Evolutionary conservation across 2,888 invertebrate genomes (phyloP).

Genomic region (Ichneumon xanthorius): DNA sequence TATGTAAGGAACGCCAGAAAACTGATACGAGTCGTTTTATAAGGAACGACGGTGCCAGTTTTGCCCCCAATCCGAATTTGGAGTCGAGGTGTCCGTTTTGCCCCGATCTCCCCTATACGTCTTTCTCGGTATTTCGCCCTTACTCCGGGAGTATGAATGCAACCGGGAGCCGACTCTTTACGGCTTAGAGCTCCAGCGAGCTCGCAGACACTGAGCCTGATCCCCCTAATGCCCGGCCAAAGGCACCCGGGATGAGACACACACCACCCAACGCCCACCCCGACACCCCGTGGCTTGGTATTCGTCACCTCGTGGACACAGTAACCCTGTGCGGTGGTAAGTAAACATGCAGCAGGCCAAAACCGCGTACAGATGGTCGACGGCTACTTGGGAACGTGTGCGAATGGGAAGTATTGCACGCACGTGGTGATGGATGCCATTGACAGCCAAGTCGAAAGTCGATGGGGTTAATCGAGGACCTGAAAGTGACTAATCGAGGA

Average conservation of each 20-base stretch:
- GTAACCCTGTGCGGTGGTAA: background rate
- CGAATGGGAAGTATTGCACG: conserved; percentile 4
- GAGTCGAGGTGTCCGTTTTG: too few species aligned
- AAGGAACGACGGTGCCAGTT: too few species aligned
- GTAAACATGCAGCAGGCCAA: background rate
- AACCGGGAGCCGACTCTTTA: conserved; percentile 56
- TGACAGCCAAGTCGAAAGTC: conserved; percentile 22
- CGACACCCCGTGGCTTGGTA: background rate
- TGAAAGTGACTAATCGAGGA: conserved; percentile 26
- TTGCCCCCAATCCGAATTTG: too few species aligned
- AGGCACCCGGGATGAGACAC: background rate
- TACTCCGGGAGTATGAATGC: conserved; percentile 44
- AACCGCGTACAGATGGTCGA: conserved; percentile 14
- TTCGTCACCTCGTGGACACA: conserved; percentile 8
- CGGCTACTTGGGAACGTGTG: conserved; percentile 9
- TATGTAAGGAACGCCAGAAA: too few species aligned
- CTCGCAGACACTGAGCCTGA: conserved; percentile 36
- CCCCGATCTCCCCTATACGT: background rate
- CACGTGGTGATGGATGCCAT: background rate
- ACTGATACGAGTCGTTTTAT: too few species aligned
- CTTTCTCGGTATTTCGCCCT: conserved; percentile 12
- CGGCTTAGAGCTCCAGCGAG: conserved; percentile 53
- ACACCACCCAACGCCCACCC: background rate
- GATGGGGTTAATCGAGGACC: conserved; percentile 32
- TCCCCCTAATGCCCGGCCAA: conserved; percentile 41